Base-by-base conservation (phyloP, 2,113 vertebrate species). In the Anguilla japonica region DNA sequence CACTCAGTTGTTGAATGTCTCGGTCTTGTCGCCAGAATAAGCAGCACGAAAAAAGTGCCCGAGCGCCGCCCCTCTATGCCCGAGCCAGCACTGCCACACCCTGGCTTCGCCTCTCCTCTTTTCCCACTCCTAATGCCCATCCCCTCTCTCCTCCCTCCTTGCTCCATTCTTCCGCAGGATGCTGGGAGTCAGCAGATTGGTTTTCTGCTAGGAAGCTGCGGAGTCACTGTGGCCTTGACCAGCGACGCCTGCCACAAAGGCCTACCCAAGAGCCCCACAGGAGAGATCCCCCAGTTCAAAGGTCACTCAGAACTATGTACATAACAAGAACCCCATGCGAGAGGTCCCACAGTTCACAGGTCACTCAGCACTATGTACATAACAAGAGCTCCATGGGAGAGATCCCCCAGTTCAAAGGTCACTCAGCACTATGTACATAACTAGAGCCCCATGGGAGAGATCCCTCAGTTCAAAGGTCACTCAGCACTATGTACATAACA, bases 271-370 rank as follows among this genome's bases (percentile, higher is more conserved):
- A 98, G 98, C 87, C 96, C 98, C 0, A 99, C 98, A 0, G 98
- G 98, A 84, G 98, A 99, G 94, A 99, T 99, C 92, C 98, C 98
- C 1, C 98, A 99, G 93, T 99, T 99, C 92, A 99, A 99, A 98
- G 96, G 96, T 97, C 46, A n/a, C 20, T n/a, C 14, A 22, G 22
- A 6, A 60, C 56, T 60, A 16, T 13, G 14, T 60, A 60, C 56
- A 60, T 60, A 16, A 60, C 56, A 34, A 34, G 34, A 60, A 3
- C 56, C 13, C 14, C 56, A 60, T 14, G 56, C 1, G 63, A 5
- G 63, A n/a, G 5, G 0, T 18, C 26, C 20, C 34, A 0, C 63
- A 71, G 63, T 71, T 71, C 63, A 71, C 7, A n/a, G 63, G 63
- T 71, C 20, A n/a, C 56, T 34, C 34, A 34, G 34, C 34, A 34